phyloP scores from a whole-genome alignment of 2,888 invertebrate species.

The Blastobasis lacticolella region DNA sequence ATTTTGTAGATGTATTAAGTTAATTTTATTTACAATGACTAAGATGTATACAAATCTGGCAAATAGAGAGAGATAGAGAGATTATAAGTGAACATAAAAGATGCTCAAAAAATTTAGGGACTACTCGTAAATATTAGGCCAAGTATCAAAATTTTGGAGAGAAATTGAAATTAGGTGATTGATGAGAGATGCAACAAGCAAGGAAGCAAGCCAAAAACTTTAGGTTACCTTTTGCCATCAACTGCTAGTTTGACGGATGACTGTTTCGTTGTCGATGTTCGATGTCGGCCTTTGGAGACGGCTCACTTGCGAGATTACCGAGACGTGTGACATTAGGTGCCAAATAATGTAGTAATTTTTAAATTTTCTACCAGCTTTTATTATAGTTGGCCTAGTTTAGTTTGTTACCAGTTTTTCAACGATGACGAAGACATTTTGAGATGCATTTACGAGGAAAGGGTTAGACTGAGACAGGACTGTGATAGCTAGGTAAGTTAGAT shows the following conservation, averaged over 20 bases:
- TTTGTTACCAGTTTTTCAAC: slow-evolving; percentile 66
- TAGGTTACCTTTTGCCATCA: slow-evolving; percentile 72
- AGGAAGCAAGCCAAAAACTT: slow-evolving; percentile 64
- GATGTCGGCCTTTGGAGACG: no score
- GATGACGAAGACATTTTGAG: slow-evolving; percentile 57
- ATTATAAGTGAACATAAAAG: slow-evolving; percentile 34
- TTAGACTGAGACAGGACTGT: slow-evolving; percentile 75
- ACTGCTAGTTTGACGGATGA: slow-evolving; percentile 46
- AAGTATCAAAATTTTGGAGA: slow-evolving; percentile 30
- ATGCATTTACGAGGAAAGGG: slow-evolving; percentile 70
- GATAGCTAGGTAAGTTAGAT: slow-evolving; percentile 71
- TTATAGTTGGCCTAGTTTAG: slow-evolving; percentile 62
- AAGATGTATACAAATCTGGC: slow-evolving; percentile 59
- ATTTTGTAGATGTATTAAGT: slow-evolving; percentile 64
- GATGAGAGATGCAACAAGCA: slow-evolving; percentile 30
- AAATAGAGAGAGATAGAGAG: slow-evolving; percentile 31
- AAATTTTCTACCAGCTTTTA: slow-evolving; percentile 55
- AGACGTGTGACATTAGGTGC: slow-evolving; percentile 58
- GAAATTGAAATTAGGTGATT: slow-evolving; percentile 13
- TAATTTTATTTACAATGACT: slow-evolving; percentile 66
- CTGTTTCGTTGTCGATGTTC: slow-evolving; percentile 26
- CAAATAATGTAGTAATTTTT: slow-evolving; percentile 63
- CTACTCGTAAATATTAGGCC: slow-evolving; percentile 45
- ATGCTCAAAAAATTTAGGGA: slow-evolving; percentile 60
- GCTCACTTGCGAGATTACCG: slow-evolving; percentile 29